Conservation (phyloP, 2,113 vertebrate species). For the Thunnus thynnus region DNA sequence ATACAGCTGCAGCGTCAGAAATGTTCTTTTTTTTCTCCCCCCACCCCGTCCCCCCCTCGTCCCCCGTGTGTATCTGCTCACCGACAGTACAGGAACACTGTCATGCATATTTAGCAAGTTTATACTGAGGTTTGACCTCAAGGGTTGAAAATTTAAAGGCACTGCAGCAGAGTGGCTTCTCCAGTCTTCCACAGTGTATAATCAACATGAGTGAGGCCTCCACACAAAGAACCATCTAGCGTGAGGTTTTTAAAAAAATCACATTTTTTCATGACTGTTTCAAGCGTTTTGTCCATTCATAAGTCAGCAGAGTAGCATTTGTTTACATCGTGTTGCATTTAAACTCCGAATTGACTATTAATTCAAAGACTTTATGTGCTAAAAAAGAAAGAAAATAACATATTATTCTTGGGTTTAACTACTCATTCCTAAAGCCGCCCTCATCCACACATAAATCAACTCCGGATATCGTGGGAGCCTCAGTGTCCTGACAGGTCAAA, state of each 20-base stretch:
- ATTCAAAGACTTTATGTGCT: background rate
- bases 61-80: constrained; percentile 28
- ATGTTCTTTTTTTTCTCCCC: background rate
- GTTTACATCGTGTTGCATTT: constrained; percentile 28
- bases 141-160: constrained; percentile 62
- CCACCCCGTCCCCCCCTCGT: too few species aligned
- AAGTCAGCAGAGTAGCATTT: constrained; percentile 29
- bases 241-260: constrained; percentile 30
- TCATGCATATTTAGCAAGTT: constrained; percentile 66
- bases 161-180: constrained; percentile 62
- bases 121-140: constrained; percentile 67
- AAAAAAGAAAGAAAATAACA: background rate
- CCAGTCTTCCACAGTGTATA: constrained; percentile 74
- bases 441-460: background rate
- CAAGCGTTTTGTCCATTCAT: constrained; percentile 25
- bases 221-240: constrained; percentile 32
- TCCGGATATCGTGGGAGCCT: constrained; percentile 25
- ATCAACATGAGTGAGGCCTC: constrained; percentile 67
- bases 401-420: constrained; percentile 18
- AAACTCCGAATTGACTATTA: background rate
- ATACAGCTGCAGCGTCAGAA: constrained; percentile 24
- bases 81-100: constrained; percentile 39
- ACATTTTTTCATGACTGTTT: background rate
- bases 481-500: constrained; percentile 27
- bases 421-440: constrained; percentile 31